A percentile compares a stretch with the other conserved stretches of the same genome.
Conservation (phyloP, 1,140 invertebrate species). For the Pogonus chalceus region DNA sequence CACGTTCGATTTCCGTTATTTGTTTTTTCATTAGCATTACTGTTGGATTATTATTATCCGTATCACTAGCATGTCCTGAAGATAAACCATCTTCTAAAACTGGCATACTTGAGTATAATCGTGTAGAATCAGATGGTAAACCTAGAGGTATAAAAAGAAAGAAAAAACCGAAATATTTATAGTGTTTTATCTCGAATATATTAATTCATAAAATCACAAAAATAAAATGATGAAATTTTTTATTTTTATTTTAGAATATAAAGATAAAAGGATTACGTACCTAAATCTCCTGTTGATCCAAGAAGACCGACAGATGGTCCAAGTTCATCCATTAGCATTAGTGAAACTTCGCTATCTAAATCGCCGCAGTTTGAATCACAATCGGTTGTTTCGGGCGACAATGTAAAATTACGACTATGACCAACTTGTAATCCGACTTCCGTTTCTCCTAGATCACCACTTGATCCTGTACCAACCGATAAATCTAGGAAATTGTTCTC, state of each 20-base stretch:
- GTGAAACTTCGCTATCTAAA: conserved; percentile 68
- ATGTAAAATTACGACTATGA: conserved; percentile 68
- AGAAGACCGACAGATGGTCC: conserved; percentile 30
- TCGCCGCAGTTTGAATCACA: conserved; percentile 82
- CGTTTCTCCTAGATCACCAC: conserved; percentile 56
- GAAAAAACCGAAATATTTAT: not conserved
- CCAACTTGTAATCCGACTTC: conserved; percentile 54
- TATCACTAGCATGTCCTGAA: conserved; percentile 84
- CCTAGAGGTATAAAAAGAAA: conserved; percentile 24
- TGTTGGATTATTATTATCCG: conserved; percentile 73
- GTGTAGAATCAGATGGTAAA: conserved; percentile 43
- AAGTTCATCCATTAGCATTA: conserved; percentile 60
- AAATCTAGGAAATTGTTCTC: conserved; percentile 54
- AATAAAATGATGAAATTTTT: too few species aligned
- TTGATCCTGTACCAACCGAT: conserved; percentile 54
- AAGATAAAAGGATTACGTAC: too few species aligned
- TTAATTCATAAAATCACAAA: too few species aligned
- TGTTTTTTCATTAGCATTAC: conserved; percentile 63
- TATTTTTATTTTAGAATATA: too few species aligned
- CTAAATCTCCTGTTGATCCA: conserved; percentile 10
- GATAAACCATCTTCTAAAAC: conserved; percentile 90
- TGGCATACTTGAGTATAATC: conserved; percentile 70
- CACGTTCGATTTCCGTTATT: conserved; percentile 62
- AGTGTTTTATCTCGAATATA: not conserved
- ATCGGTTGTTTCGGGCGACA: conserved; percentile 92